These are phyloP conservation scores for Vombatus ursinus DNA, from an alignment of 2,113 vertebrate genomes.

Conservation along the genomic window DNA sequence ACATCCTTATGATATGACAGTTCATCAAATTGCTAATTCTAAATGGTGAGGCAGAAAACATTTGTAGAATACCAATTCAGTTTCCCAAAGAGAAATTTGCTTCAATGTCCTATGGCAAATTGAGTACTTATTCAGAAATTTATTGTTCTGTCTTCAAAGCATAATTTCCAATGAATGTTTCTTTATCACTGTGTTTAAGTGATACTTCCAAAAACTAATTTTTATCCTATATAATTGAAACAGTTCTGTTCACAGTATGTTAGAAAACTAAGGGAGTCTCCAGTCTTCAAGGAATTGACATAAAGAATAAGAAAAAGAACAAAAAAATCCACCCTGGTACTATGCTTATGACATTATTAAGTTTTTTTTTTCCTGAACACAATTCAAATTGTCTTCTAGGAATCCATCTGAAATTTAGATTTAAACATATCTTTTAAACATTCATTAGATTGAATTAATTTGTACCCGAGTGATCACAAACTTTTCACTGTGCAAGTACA, in stretches of 20 bases:
- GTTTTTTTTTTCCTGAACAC: conserved; percentile 22
- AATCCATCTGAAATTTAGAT: conserved; percentile 37
- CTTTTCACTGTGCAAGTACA: background rate
- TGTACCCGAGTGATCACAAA: background rate
- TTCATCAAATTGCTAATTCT: conserved; percentile 76
- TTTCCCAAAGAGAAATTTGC: conserved; percentile 70
- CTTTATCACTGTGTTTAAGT: conserved; percentile 64
- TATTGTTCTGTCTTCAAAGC: conserved; percentile 67
- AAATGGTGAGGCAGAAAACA: conserved; percentile 69
- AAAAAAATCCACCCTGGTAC: conserved; percentile 23
- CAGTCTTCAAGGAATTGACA: conserved; percentile 59
- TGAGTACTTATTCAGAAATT: conserved; percentile 76
- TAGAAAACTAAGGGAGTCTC: conserved; percentile 56
- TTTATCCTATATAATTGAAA: conserved; percentile 62
- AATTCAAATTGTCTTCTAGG: conserved; percentile 23
- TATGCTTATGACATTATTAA: conserved; percentile 40
- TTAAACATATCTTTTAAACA: background rate
- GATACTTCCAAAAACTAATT: conserved; percentile 66
- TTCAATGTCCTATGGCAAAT: conserved; percentile 66
- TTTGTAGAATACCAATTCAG: conserved; percentile 64
- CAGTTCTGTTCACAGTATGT: conserved; percentile 14
- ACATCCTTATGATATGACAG: conserved; percentile 62
- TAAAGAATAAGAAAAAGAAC: conserved; percentile 51
- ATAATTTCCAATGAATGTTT: conserved; percentile 49
- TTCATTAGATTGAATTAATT: conserved; percentile 29